A percentile compares a stretch with the other conserved stretches of the same genome.
These are phyloP conservation scores for Euzetes globulus DNA, from an alignment of 2,888 invertebrate species.

Conservation along the genomic window DNA sequence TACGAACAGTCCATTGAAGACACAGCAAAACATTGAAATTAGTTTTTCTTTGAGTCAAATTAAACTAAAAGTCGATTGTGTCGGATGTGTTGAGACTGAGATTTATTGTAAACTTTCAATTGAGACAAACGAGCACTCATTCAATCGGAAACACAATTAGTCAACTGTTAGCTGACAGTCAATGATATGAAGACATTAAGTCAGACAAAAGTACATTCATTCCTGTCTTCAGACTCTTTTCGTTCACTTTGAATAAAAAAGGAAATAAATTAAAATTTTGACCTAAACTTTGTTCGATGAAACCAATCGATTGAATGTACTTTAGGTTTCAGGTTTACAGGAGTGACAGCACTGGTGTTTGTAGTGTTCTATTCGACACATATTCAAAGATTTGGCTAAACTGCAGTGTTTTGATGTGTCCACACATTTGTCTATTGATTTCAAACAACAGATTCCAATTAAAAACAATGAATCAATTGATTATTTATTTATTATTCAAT, in stretches of 20 bases:
- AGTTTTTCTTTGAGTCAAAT: too few relatives aligned
- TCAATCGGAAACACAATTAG: neutral
- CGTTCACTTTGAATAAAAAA: neutral
- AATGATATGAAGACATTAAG: slow-evolving; percentile 1
- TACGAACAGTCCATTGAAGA: too few relatives aligned
- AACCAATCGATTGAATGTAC: neutral
- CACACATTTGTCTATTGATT: slow-evolving; percentile 61
- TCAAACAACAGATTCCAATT: slow-evolving; percentile 6
- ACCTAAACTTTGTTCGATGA: neutral
- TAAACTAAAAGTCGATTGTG: too few relatives aligned
- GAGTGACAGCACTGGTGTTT: slow-evolving; percentile 79
- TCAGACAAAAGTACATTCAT: neutral
- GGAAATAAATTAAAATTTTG: neutral
- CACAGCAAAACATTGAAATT: too few relatives aligned
- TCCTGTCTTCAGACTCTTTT: neutral
- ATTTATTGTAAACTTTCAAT: neutral
- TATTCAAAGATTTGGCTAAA: slow-evolving; percentile 75
- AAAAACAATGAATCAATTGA: slow-evolving; percentile 39
- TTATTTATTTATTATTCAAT: slow-evolving; percentile 17
- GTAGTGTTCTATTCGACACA: slow-evolving; percentile 75
- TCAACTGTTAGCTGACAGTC: neutral
- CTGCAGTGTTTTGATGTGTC: slow-evolving; percentile 77
- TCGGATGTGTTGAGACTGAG: neutral
- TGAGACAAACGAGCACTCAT: neutral
- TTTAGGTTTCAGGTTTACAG: slow-evolving; percentile 51